These are phyloP conservation scores for Pseudomyrmex sp. DNA, from an alignment of 1,140 invertebrate species.

Conservation along the genomic window DNA sequence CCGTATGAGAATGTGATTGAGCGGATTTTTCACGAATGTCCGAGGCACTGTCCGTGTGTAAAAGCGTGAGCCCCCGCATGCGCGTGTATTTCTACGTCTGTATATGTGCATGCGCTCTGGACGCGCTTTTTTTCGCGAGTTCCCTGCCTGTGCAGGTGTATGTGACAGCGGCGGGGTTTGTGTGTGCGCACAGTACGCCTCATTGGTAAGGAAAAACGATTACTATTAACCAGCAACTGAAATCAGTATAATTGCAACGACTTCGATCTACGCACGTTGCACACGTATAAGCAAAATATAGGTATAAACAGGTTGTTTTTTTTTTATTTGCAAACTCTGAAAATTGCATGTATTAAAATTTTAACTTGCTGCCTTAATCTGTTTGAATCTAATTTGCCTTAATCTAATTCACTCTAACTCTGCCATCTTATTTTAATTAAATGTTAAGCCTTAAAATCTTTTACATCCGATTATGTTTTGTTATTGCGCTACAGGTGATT, in stretches of 20 bases:
- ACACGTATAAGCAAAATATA: neutral
- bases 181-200: conserved; percentile 59
- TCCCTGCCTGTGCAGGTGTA: conserved; percentile 62
- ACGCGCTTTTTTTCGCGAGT: conserved; percentile 66
- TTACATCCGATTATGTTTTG: neutral
- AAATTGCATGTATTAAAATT: too few species aligned
- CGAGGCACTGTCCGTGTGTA: conserved; percentile 44
- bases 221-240: neutral
- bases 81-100: conserved; percentile 16
- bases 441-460: neutral
- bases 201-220: conserved; percentile 70
- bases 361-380: too few species aligned
- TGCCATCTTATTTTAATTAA: neutral
- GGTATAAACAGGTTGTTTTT: neutral
- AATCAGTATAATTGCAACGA: conserved; percentile 43
- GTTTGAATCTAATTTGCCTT: too few species aligned
- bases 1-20: conserved; percentile 62
- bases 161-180: conserved; percentile 56
- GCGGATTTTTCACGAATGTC: conserved; percentile 73
- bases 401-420: too few species aligned
- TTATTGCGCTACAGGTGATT: neutral
- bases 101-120: conserved; percentile 63
- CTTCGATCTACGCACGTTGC: neutral
- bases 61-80: conserved; percentile 19
- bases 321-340: neutral